Evolutionary conservation across 2,797 vertebrate species (phyloP).

Genomic region (Fistularia tabacaria): DNA sequence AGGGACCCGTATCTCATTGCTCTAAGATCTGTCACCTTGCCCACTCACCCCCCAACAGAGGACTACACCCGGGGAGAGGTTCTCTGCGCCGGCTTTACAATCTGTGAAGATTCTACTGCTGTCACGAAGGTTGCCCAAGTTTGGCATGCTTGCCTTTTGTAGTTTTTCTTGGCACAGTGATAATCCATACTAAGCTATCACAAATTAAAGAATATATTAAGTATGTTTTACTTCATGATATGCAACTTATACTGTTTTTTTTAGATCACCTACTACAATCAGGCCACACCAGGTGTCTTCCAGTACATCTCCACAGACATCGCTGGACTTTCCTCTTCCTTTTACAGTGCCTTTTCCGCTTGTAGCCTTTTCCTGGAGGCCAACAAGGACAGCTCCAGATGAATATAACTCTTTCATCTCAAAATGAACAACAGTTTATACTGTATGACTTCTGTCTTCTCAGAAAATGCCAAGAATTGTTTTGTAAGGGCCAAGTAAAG

Average conservation of each 20-base stretch:
- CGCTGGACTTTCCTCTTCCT: constrained; percentile 85
- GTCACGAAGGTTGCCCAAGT: constrained; percentile 80
- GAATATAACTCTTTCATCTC: not conserved
- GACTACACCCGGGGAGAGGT: constrained; percentile 85
- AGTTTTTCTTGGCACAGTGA: not conserved
- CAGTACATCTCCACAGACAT: constrained; percentile 91
- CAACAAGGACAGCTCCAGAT: constrained; percentile 74
- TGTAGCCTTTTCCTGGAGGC: constrained; percentile 85
- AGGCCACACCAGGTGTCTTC: constrained; percentile 85
- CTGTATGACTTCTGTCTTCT: not conserved
- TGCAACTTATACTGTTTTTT: constrained; percentile 24
- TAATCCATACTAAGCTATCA: too few species aligned
- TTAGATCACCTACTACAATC: constrained; percentile 95
- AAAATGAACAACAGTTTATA: constrained; percentile 9
- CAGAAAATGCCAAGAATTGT: constrained; percentile 1
- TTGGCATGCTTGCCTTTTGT: not conserved
- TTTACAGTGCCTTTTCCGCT: constrained; percentile 80
- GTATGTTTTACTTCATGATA: too few species aligned
- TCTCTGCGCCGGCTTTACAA: constrained; percentile 90
- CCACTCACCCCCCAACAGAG: constrained; percentile 74
- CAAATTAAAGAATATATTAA: too few species aligned
- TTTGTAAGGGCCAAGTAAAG: constrained; percentile 1
- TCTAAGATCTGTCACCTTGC: constrained; percentile 88
- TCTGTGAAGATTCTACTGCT: constrained; percentile 80
- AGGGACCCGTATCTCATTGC: constrained; percentile 95